Evolutionary conservation across 1,140 invertebrate species (phyloP).

Genomic region (Muscidifurax raptorellus): DNA sequence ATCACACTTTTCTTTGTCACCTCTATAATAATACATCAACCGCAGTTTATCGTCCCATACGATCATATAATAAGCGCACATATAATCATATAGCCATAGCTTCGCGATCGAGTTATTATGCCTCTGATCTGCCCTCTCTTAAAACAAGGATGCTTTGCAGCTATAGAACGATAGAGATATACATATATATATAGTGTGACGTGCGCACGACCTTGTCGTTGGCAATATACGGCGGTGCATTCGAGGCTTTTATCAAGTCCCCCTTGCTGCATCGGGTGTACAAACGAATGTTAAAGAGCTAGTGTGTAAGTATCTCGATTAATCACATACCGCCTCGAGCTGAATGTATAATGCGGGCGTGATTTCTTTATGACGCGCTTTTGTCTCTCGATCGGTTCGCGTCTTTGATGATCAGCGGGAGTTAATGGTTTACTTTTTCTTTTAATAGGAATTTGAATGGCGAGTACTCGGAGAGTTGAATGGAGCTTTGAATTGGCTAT

Average conservation of each 20-base stretch:
- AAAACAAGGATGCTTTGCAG: neutral
- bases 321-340: neutral
- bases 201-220: neutral
- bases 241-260: neutral
- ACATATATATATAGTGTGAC: no score
- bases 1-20: no score
- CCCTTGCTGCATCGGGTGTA: neutral
- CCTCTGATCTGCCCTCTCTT: neutral
- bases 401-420: no score
- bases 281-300: neutral
- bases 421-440: no score
- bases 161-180: no score
- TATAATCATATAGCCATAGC: no score
- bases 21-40: no score
- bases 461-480: neutral
- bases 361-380: neutral
- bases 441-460: no score
- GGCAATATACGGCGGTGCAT: neutral
- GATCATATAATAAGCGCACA: no score
- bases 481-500: neutral
- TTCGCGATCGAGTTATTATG: no score
- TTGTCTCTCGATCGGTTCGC: neutral
- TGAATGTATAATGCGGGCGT: neutral
- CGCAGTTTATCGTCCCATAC: no score
- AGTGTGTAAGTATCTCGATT: neutral